Percentiles rank a stretch among this genome's conserved stretches.
Conservation (phyloP, 2,888 invertebrate species). For the Drosophila dives region DNA sequence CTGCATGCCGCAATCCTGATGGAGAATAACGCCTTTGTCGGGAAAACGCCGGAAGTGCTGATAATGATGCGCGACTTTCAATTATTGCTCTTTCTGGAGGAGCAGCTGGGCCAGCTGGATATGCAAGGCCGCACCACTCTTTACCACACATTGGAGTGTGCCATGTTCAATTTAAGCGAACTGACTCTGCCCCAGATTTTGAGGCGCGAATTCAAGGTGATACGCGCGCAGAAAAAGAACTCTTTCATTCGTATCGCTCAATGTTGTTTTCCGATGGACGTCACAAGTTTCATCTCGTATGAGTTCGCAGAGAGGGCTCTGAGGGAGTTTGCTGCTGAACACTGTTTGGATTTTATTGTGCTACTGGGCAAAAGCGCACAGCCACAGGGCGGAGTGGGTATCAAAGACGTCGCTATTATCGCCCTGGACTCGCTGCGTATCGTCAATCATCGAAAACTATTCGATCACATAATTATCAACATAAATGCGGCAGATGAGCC, state of each 20-base stretch:
- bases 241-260: constrained; percentile 25
- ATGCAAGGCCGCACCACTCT: constrained; percentile 10
- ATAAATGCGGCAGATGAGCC: constrained; percentile 31
- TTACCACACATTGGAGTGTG: constrained; percentile 22
- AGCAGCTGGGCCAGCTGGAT: constrained; percentile 16
- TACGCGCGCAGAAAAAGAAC: constrained; percentile 38
- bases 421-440: constrained; percentile 29
- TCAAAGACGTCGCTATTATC: constrained; percentile 50
- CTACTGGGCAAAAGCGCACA: constrained; percentile 44
- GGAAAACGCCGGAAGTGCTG: background rate
- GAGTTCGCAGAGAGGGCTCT: constrained; percentile 43
- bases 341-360: constrained; percentile 39
- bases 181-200: constrained; percentile 48
- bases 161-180: constrained; percentile 37
- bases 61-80: constrained; percentile 26
- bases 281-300: constrained; percentile 48
- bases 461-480: constrained; percentile 59
- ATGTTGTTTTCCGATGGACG: constrained; percentile 57
- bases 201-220: constrained; percentile 55
- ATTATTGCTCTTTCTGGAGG: constrained; percentile 36
- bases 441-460: constrained; percentile 21
- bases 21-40: constrained; percentile 34
- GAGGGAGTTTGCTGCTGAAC: constrained; percentile 36
- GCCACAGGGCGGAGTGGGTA: background rate
- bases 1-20: constrained; percentile 53